Evolutionary conservation across 1,140 invertebrate species (phyloP).

Genomic region (Paraescarpia echinospica): DNA sequence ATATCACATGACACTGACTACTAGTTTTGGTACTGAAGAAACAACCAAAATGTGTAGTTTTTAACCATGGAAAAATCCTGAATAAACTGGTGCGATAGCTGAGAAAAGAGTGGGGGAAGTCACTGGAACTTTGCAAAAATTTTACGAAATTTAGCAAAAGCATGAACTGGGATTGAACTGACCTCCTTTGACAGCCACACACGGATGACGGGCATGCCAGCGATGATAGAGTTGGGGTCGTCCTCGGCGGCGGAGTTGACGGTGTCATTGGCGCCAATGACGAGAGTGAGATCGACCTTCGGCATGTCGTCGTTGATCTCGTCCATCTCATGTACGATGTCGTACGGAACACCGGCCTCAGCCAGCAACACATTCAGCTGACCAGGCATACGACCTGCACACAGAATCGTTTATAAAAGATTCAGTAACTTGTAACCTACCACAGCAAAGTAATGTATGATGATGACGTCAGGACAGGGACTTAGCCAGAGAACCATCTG

Average conservation of each 20-base stretch:
- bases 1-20: neutral
- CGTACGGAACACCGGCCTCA: conserved; percentile 89
- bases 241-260: conserved; percentile 90
- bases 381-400: conserved; percentile 81
- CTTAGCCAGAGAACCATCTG: no score
- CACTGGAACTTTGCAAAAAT: no score
- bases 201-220: conserved; percentile 87
- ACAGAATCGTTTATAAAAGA: no score
- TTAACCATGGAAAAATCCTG: no score
- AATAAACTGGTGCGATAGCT: no score
- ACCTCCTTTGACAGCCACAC: conserved; percentile 86
- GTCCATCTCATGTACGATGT: conserved; percentile 91
- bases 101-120: no score
- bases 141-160: no score
- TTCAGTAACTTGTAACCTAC: no score
- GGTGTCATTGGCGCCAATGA: conserved; percentile 91
- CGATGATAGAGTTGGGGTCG: conserved; percentile 87
- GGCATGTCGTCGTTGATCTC: conserved; percentile 89
- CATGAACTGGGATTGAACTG: conserved; percentile 26
- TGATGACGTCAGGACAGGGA: no score
- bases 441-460: no score
- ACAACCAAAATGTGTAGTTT: no score
- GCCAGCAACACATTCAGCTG: conserved; percentile 89
- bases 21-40: neutral
- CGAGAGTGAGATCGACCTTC: conserved; percentile 81